These are phyloP conservation scores for Leucoraja ocellata DNA, from an alignment of 2,797 vertebrate genomes.

Conservation along the genomic window DNA sequence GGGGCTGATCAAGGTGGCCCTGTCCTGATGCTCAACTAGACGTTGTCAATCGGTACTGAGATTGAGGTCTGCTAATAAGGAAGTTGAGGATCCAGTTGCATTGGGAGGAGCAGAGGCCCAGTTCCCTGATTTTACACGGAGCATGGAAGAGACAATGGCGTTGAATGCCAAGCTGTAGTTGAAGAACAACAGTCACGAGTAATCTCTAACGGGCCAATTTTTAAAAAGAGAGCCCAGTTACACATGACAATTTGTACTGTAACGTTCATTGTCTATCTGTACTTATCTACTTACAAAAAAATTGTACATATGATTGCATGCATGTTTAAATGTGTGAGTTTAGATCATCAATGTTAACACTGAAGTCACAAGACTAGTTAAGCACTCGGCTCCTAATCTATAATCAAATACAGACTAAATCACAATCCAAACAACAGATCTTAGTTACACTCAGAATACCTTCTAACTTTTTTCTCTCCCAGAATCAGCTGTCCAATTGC, in stretches of 20 bases:
- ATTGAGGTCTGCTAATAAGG: no score
- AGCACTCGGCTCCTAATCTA: background rate
- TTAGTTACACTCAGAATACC: background rate
- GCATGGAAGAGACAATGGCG: no score
- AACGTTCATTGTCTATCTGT: background rate
- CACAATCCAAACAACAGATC: background rate
- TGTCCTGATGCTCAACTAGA: no score
- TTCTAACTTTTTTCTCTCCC: background rate
- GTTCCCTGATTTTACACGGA: no score
- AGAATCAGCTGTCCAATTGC: background rate
- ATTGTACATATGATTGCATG: no score
- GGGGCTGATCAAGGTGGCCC: no score
- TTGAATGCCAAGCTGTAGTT: no score
- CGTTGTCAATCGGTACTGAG: no score
- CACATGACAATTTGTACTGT: background rate
- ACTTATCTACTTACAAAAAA: background rate
- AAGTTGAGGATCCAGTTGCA: no score
- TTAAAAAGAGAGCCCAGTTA: background rate
- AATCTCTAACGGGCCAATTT: background rate
- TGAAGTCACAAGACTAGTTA: background rate
- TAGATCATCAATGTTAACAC: background rate
- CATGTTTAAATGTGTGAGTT: background rate
- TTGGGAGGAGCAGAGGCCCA: no score
- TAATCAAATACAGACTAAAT: background rate
- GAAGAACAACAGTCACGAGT: no score